These are phyloP conservation scores for Hylomyscus alleni DNA, from an alignment of 2,797 vertebrate species.

Conservation along the genomic window DNA sequence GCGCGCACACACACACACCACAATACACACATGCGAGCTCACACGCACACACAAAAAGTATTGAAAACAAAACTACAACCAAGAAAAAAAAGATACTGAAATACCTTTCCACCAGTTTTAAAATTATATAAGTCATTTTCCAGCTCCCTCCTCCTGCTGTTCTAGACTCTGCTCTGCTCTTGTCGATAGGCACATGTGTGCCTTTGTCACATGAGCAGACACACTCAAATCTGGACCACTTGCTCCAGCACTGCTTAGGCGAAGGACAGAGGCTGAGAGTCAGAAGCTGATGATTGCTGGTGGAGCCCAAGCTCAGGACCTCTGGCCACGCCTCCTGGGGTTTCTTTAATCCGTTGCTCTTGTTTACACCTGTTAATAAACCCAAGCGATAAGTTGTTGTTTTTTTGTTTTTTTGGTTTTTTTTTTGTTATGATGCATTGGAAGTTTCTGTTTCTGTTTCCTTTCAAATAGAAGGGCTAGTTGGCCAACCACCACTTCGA, in stretches of 20 bases:
- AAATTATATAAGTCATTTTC: background rate
- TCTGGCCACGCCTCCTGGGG: accelerated
- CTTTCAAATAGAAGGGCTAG: background rate
- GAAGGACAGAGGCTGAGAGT: background rate
- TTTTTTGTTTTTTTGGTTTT: no score
- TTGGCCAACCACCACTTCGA: background rate
- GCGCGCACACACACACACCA: no score
- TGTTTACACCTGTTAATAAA: background rate
- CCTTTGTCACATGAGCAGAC: no score
- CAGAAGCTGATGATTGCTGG: background rate
- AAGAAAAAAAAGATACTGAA: background rate
- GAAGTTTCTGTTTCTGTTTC: background rate
- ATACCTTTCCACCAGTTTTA: background rate
- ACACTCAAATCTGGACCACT: background rate
- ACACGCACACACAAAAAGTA: background rate
- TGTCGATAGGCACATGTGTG: background rate
- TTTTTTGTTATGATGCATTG: background rate
- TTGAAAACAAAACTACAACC: background rate
- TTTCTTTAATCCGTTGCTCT: background rate
- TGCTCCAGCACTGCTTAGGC: background rate
- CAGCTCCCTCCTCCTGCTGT: no score
- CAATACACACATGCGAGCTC: no score
- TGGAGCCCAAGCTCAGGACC: background rate
- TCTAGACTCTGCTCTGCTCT: background rate
- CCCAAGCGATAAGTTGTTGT: background rate